A percentile compares a stretch with the other conserved stretches of the same genome.
phyloP scores from a whole-genome alignment of 2,888 invertebrate genomes.

The Mimachlamys varia region DNA sequence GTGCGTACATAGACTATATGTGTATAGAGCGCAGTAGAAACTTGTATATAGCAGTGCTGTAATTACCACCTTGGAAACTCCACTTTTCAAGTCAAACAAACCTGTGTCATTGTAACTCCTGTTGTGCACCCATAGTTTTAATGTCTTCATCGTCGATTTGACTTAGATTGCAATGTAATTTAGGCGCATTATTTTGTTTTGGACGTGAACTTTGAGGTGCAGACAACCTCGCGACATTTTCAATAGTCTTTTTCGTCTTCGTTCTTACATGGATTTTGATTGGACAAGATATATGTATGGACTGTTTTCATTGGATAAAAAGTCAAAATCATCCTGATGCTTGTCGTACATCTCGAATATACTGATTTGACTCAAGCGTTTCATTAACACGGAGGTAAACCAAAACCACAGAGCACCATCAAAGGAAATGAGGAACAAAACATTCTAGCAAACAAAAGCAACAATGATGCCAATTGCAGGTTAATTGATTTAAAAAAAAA shows the following conservation, averaged over 20 bases:
- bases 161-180: neutral
- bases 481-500: neutral
- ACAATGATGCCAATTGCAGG: conserved; percentile 66
- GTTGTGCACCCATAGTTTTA: conserved; percentile 66
- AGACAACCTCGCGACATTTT: neutral
- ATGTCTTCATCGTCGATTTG: conserved; percentile 57
- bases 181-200: neutral
- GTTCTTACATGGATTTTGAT: neutral
- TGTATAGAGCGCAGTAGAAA: no score
- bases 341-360: no score
- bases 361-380: neutral
- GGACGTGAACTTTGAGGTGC: neutral
- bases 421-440: no score
- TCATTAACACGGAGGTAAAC: neutral
- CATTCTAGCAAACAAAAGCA: neutral
- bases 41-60: no score
- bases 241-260: neutral
- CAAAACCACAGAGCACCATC: neutral
- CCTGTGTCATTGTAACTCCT: conserved; percentile 55
- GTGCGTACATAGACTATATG: no score
- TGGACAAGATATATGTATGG: neutral
- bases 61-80: no score
- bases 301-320: neutral
- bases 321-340: neutral
- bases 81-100: neutral